phyloP scores from a whole-genome alignment of 2,888 invertebrate genomes.

The Tricholauxania praeusta region DNA sequence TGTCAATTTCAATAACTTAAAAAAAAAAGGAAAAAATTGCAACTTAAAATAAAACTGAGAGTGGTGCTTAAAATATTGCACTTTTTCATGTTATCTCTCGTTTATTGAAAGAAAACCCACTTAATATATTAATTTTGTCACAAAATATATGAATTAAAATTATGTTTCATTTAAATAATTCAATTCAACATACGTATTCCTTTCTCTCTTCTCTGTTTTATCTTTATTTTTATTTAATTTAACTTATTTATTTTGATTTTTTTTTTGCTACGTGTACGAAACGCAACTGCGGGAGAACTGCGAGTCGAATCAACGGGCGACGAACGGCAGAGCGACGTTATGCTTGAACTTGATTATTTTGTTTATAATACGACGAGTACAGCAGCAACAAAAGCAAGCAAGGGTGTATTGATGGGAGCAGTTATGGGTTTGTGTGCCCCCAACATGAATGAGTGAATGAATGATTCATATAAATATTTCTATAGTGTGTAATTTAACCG shows the following conservation, averaged over 20 bases:
- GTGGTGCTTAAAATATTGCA: too few relatives aligned
- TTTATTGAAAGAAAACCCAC: not conserved
- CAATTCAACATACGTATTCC: constrained; percentile 6
- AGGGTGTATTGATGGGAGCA: not conserved
- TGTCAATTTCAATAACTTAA: constrained; percentile 12
- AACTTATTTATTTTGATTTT: constrained; percentile 34
- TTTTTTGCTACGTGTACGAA: constrained; percentile 47
- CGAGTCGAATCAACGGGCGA: constrained; percentile 4
- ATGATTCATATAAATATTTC: too few relatives aligned
- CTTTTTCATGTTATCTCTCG: too few relatives aligned
- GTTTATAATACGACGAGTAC: constrained; percentile 27
- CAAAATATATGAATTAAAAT: not conserved
- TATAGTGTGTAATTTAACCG: too few relatives aligned
- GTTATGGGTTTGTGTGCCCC: not conserved
- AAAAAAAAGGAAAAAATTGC: not conserved
- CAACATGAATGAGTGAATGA: too few relatives aligned
- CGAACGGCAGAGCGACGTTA: constrained; percentile 24
- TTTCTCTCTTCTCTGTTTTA: constrained; percentile 12
- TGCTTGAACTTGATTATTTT: constrained; percentile 48
- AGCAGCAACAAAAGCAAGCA: not conserved
- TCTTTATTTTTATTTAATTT: constrained; percentile 36
- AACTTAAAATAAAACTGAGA: too few relatives aligned
- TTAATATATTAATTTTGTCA: not conserved
- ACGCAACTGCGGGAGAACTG: constrained; percentile 41
- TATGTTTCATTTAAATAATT: constrained; percentile 3